phyloP scores from a whole-genome alignment of 2,797 vertebrate genomes.

The Mastacembelus armatus region DNA sequence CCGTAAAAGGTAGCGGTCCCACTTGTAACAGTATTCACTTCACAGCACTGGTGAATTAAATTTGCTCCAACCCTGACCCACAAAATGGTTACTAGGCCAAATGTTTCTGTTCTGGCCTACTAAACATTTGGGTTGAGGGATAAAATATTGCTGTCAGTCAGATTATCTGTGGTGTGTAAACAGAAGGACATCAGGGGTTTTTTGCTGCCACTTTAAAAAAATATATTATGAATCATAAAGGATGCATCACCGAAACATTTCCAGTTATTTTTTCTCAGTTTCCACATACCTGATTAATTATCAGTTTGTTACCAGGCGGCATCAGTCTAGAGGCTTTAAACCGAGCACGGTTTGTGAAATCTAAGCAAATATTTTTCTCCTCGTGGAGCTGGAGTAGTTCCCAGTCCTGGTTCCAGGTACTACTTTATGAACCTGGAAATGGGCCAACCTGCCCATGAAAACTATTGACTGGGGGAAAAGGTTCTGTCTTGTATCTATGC shows the following conservation, averaged over 20 bases:
- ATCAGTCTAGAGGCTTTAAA: background rate
- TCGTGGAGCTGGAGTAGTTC: no score
- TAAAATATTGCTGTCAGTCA: no score
- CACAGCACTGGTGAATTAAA: background rate
- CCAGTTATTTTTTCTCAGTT: background rate
- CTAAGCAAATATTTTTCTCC: constrained; percentile 18
- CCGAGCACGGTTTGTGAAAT: background rate
- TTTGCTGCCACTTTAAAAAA: no score
- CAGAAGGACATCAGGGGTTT: no score
- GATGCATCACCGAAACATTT: background rate
- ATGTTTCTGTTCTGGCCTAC: no score
- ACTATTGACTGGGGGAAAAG: background rate
- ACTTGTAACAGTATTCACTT: no score
- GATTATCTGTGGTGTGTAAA: no score
- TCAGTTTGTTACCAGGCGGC: background rate
- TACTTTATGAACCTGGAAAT: background rate
- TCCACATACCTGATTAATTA: no score
- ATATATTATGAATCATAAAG: background rate
- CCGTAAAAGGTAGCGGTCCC: no score
- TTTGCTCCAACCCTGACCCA: background rate
- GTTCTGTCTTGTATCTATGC: background rate
- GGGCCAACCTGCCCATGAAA: background rate
- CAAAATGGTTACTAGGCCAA: constrained; percentile 8
- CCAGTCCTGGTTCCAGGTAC: background rate
- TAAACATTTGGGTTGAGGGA: no score